phyloP scores from a whole-genome alignment of 2,797 vertebrate species.

The Sparidentex hasta region DNA sequence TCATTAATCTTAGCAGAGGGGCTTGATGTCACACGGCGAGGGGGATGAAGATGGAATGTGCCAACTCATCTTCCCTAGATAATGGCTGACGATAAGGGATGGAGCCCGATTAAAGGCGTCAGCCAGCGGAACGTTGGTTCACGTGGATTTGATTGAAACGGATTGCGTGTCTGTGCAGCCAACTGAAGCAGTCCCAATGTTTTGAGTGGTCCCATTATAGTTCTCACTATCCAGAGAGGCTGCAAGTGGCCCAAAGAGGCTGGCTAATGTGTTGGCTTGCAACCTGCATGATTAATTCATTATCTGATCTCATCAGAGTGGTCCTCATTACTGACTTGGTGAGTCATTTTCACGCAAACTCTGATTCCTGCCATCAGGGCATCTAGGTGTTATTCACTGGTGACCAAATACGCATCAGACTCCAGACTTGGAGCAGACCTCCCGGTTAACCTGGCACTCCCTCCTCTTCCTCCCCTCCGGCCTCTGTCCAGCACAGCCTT shows the following conservation, averaged over 20 bases:
- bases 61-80: constrained; percentile 64
- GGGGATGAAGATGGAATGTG: constrained; percentile 62
- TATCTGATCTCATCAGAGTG: constrained; percentile 64
- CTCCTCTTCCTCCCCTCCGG: constrained; percentile 48
- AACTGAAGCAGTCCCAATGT: constrained; percentile 52
- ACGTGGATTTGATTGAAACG: constrained; percentile 65
- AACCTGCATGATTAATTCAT: constrained; percentile 64
- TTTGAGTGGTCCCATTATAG: constrained; percentile 37
- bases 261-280: constrained; percentile 55
- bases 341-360: constrained; percentile 58
- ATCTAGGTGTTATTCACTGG: constrained; percentile 46
- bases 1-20: constrained; percentile 73
- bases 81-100: constrained; percentile 66
- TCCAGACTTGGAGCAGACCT: constrained; percentile 60
- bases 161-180: constrained; percentile 51
- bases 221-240: constrained; percentile 42
- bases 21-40: constrained; percentile 59
- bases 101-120: constrained; percentile 64
- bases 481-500: constrained; percentile 62
- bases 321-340: constrained; percentile 51
- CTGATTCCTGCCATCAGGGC: constrained; percentile 36
- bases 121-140: constrained; percentile 53
- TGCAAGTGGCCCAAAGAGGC: constrained; percentile 52
- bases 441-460: constrained; percentile 52
- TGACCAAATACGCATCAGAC: constrained; percentile 52